Conservation (phyloP, 2,113 vertebrate genomes). For the Hippocampus guttulatus region DNA sequence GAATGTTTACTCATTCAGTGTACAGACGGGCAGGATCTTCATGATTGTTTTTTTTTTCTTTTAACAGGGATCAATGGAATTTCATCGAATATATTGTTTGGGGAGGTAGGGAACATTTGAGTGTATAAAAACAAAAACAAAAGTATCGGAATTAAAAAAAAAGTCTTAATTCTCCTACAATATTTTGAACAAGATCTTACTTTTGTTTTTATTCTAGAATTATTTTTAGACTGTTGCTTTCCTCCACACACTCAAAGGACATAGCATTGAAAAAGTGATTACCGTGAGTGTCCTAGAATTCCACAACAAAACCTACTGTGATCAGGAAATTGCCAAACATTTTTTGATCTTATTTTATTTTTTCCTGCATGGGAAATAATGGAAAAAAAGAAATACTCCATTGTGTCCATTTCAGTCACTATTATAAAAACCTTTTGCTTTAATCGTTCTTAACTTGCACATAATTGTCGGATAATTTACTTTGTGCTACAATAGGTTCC, state of each 20-base stretch:
- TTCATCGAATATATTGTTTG: conserved; percentile 12
- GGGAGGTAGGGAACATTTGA: not conserved
- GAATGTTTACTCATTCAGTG: conserved; percentile 20
- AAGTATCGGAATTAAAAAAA: not conserved
- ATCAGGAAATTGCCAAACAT: not conserved
- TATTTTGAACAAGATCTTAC: not conserved
- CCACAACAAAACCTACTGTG: not conserved
- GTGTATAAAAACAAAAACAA: not conserved
- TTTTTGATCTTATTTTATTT: not conserved
- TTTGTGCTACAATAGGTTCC: too few relatives aligned
- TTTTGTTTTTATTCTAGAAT: not conserved
- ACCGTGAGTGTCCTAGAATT: not conserved
- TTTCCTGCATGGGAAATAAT: too few relatives aligned
- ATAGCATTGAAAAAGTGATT: not conserved
- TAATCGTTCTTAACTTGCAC: not conserved
- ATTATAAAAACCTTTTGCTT: not conserved
- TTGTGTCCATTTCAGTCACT: not conserved
- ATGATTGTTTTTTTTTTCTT: conserved; percentile 4
- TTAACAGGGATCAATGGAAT: conserved; percentile 18
- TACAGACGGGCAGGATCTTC: conserved; percentile 17
- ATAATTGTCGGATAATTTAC: not conserved
- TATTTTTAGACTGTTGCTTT: not conserved
- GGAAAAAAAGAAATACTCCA: not conserved
- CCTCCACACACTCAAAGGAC: not conserved
- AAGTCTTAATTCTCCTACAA: not conserved